Evolutionary conservation across 2,797 vertebrate genomes (phyloP).

Genomic region (Phataginus tricuspis): DNA sequence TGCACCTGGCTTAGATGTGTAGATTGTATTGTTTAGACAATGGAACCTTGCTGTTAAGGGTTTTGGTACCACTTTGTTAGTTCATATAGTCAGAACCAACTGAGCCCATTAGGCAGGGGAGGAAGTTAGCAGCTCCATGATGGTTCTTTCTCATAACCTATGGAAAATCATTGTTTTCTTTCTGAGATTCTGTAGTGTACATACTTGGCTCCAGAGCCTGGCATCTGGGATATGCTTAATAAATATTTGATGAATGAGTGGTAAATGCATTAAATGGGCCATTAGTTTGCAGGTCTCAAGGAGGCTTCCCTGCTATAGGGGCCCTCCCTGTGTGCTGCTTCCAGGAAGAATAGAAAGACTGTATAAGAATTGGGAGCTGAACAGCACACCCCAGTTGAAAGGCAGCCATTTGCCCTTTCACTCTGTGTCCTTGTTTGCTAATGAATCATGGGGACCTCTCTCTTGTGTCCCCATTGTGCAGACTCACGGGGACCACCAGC

Average conservation of each 20-base stretch:
- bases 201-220: background rate
- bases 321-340: background rate
- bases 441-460: background rate
- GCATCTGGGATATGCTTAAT: background rate
- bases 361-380: background rate
- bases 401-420: background rate
- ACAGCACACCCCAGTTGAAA: background rate
- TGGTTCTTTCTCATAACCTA: background rate
- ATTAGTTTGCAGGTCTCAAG: background rate
- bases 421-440: background rate
- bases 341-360: background rate
- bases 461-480: background rate
- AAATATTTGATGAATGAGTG: background rate
- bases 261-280: background rate
- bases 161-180: background rate
- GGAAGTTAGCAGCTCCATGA: background rate
- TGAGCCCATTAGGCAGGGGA: background rate
- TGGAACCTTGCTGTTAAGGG: background rate
- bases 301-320: background rate
- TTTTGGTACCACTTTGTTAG: background rate
- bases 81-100: background rate
- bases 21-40: background rate
- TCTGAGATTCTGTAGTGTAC: background rate
- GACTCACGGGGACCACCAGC: background rate
- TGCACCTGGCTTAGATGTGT: background rate